Conservation (phyloP, 2,113 vertebrate species). For the Choloepus hoffmanni region DNA sequence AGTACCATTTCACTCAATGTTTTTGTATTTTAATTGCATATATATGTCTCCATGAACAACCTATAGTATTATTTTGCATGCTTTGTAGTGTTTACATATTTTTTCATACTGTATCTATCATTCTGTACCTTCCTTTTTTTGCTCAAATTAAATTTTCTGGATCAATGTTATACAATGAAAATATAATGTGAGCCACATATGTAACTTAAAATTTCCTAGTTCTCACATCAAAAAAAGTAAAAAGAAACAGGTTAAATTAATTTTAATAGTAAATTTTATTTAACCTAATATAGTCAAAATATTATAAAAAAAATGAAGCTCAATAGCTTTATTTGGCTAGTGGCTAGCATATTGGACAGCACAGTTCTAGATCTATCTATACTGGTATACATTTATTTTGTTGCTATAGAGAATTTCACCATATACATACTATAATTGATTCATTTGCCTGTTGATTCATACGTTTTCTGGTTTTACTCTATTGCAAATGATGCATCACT, state of each 20-base stretch:
- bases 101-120: neutral
- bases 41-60: neutral
- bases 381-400: neutral
- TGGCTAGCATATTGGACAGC: neutral
- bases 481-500: neutral
- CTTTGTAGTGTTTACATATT: neutral
- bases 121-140: slow-evolving; percentile 52
- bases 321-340: neutral
- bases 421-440: neutral
- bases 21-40: slow-evolving; percentile 33
- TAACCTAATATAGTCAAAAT: neutral
- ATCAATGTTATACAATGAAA: neutral
- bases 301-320: neutral
- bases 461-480: neutral
- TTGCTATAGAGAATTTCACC: neutral
- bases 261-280: slow-evolving; percentile 30
- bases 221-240: neutral
- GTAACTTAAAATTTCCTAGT: neutral
- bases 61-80: neutral
- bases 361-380: neutral
- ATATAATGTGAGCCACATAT: neutral
- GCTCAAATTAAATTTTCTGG: slow-evolving; percentile 31
- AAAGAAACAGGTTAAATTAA: slow-evolving; percentile 6
- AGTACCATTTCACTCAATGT: neutral
- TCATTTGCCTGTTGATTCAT: neutral